Evolutionary conservation across 2,113 vertebrate genomes (phyloP).

Genomic region (Riparia riparia): DNA sequence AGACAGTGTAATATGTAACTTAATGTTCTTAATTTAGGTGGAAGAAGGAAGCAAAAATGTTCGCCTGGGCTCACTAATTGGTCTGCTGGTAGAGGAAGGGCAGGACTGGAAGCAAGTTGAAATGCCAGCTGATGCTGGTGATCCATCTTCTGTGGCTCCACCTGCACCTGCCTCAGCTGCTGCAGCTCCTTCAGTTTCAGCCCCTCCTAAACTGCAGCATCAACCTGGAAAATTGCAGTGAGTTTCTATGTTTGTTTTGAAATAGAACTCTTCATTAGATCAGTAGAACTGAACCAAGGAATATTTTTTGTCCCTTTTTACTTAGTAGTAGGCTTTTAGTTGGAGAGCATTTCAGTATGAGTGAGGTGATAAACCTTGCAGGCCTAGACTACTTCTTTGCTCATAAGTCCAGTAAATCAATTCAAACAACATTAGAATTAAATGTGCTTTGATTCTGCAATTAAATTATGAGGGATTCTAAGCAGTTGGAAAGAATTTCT

Average conservation of each 20-base stretch:
- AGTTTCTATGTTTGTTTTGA: neutral
- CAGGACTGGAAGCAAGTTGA: slow-evolving; percentile 94
- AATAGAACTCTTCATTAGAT: neutral
- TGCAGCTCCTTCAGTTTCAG: slow-evolving; percentile 29
- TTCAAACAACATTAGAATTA: neutral
- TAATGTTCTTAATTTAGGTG: slow-evolving; percentile 74
- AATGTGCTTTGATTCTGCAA: neutral
- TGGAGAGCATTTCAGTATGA: neutral
- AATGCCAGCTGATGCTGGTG: slow-evolving; percentile 77
- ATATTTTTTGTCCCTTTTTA: neutral
- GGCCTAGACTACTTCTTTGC: neutral
- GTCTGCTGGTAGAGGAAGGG: slow-evolving; percentile 92
- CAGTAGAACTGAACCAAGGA: neutral
- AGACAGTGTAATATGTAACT: neutral
- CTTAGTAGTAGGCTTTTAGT: neutral
- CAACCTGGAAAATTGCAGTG: slow-evolving; percentile 66
- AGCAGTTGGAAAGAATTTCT: neutral
- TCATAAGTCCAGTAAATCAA: neutral
- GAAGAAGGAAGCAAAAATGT: slow-evolving; percentile 91
- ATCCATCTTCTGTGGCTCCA: slow-evolving; percentile 33
- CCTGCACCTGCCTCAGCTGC: neutral
- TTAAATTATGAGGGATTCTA: neutral
- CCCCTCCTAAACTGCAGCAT: slow-evolving; percentile 37
- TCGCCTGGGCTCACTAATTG: slow-evolving; percentile 88
- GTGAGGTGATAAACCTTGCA: neutral